These are phyloP conservation scores for Ernsta delagoae DNA, from an alignment of 2,888 invertebrate genomes.

Conservation along the genomic window DNA sequence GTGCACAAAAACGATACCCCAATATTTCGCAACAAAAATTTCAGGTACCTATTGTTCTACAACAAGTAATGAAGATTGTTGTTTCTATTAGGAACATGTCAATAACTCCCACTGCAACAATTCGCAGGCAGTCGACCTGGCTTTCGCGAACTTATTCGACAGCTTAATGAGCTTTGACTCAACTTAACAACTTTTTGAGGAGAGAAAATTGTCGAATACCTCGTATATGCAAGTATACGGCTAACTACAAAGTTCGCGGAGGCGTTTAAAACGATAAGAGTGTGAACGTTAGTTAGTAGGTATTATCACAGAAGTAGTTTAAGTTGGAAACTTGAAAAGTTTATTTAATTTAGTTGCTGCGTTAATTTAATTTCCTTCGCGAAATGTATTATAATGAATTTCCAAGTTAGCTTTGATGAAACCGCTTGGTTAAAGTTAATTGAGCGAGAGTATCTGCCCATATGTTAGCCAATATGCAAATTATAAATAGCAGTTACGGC, in stretches of 20 bases:
- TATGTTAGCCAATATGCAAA: not conserved
- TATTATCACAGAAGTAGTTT: conserved; percentile 29
- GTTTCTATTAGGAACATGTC: conserved; percentile 13
- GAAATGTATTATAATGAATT: conserved; percentile 28
- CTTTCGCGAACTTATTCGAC: conserved; percentile 25
- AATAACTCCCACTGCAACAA: conserved; percentile 11
- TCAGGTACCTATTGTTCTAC: too few species aligned
- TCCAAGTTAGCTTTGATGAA: conserved; percentile 15
- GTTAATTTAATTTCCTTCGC: conserved; percentile 25
- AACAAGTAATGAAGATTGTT: too few species aligned
- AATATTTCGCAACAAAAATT: too few species aligned
- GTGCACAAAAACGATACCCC: too few species aligned
- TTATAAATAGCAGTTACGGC: not conserved
- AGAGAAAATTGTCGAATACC: conserved; percentile 20
- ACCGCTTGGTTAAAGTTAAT: conserved; percentile 3
- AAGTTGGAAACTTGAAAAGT: conserved; percentile 31
- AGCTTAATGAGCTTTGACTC: conserved; percentile 33
- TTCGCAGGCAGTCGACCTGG: conserved; percentile 2
- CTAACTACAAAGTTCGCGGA: conserved; percentile 19
- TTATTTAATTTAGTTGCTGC: conserved; percentile 24
- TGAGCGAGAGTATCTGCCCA: not conserved
- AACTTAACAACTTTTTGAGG: conserved; percentile 29
- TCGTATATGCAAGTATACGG: not conserved
- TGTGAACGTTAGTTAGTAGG: conserved; percentile 22
- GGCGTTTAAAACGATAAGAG: conserved; percentile 30